Conservation (phyloP, 2,113 vertebrate species). For the Protobothrops mucrosquamatus region DNA sequence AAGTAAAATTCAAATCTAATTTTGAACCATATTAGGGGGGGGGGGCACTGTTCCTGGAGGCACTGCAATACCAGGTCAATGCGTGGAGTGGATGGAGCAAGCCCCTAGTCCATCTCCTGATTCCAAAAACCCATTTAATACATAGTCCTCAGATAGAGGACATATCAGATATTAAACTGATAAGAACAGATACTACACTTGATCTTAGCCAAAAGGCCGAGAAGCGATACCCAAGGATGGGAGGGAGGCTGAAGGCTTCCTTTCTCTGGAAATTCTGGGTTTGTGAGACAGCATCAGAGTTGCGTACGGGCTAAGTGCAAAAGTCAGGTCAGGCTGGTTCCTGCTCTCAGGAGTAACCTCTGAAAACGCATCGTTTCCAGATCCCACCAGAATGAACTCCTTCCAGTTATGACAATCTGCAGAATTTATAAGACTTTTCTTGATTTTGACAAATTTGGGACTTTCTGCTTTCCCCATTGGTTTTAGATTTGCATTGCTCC, state of each 20-base stretch:
- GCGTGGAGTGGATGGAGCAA: conserved; percentile 66
- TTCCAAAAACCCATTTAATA: conserved; percentile 57
- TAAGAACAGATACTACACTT: conserved; percentile 70
- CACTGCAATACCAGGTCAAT: conserved; percentile 66
- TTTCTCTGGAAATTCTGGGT: rapidly evolving
- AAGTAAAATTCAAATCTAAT: not conserved
- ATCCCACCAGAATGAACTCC: rapidly evolving
- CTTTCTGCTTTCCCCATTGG: not conserved
- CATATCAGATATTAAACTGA: conserved; percentile 79
- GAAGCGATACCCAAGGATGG: conserved; percentile 23
- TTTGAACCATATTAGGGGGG: not conserved
- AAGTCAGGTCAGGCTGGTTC: not conserved
- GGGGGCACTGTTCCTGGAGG: conserved; percentile 53
- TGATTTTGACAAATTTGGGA: rapidly evolving
- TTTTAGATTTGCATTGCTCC: not conserved
- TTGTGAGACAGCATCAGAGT: too few relatives aligned
- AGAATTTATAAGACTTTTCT: not conserved
- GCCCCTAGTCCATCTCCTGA: conserved; percentile 45
- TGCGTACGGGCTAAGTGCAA: rapidly evolving
- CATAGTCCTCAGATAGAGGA: conserved; percentile 66
- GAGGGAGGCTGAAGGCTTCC: rapidly evolving
- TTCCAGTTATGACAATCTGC: not conserved
- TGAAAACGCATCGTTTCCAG: not conserved
- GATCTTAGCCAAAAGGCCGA: conserved; percentile 72
- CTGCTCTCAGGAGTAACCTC: not conserved